Percentiles rank a stretch among this genome's conserved stretches.
Evolutionary conservation across 2,797 vertebrate genomes (phyloP).

Genomic region (Dicrostonyx torquatus): DNA sequence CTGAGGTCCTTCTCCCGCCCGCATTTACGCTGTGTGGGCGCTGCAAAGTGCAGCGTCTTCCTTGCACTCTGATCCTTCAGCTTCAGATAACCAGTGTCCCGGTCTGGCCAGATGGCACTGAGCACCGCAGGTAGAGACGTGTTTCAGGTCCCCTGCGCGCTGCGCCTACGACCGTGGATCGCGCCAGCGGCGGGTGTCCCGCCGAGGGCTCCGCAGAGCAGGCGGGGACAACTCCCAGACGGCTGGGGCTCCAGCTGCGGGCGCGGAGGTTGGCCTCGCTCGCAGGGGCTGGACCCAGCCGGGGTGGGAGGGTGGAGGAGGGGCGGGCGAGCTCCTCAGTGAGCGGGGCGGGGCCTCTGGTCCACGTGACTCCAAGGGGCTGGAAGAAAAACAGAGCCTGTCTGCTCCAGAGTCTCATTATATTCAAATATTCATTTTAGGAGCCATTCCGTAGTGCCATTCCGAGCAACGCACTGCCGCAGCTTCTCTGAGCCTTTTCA

Average conservation of each 20-base stretch:
- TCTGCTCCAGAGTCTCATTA: slow-evolving; percentile 82
- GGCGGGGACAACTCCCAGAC: background rate
- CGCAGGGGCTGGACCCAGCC: slow-evolving; percentile 53
- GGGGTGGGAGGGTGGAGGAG: slow-evolving; percentile 36
- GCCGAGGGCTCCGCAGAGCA: background rate
- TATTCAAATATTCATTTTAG: slow-evolving; percentile 88
- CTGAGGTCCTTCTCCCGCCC: background rate
- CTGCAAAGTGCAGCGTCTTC: background rate
- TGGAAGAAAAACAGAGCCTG: slow-evolving; percentile 86
- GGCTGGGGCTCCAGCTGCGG: background rate
- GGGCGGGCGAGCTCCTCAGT: slow-evolving; percentile 38
- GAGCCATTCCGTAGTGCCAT: slow-evolving; percentile 92
- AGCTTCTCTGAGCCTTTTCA: slow-evolving; percentile 91
- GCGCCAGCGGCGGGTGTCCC: background rate
- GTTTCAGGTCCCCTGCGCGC: background rate
- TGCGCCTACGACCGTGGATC: background rate
- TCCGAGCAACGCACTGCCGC: slow-evolving; percentile 88
- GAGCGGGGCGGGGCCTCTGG: slow-evolving; percentile 68
- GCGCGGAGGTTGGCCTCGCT: slow-evolving; percentile 37
- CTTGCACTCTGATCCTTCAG: background rate
- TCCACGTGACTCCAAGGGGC: slow-evolving; percentile 82
- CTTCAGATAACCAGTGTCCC: background rate
- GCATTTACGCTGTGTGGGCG: background rate
- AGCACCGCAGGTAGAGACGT: slow-evolving; percentile 1
- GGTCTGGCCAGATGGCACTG: background rate